A percentile compares a stretch with the other conserved stretches of the same genome.
Conservation (phyloP, 2,888 invertebrate genomes). For the Synergus umbraculus region DNA sequence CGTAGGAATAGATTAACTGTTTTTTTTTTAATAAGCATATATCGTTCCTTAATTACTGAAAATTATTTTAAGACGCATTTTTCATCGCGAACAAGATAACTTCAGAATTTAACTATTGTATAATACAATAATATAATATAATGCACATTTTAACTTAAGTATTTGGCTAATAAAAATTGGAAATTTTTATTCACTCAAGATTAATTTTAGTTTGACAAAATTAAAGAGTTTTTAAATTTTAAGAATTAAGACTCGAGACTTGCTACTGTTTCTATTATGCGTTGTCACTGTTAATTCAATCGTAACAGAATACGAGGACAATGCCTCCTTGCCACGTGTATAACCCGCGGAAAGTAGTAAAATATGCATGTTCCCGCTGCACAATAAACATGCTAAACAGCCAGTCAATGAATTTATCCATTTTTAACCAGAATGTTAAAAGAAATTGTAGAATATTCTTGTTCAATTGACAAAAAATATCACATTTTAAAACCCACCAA, state of each 20-base stretch:
- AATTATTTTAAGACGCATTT: no score
- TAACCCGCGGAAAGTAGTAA: not conserved
- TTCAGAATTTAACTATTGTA: no score
- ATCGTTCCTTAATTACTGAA: no score
- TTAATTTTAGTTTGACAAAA: not conserved
- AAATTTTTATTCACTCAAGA: not conserved
- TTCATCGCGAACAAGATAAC: no score
- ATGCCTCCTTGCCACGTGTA: not conserved
- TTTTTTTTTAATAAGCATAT: no score
- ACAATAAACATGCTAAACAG: not conserved
- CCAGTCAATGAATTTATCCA: not conserved
- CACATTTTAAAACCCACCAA: not conserved
- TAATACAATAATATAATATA: no score
- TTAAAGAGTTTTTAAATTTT: not conserved
- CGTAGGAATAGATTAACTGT: no score
- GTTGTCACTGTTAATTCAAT: not conserved
- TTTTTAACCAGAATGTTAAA: not conserved
- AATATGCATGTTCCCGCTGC: not conserved
- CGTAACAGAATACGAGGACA: not conserved
- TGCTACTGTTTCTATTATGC: not conserved
- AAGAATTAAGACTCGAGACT: not conserved
- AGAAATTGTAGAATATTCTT: not conserved
- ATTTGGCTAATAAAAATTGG: no score
- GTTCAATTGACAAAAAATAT: not conserved
- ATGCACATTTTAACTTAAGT: no score